phyloP scores from a whole-genome alignment of 2,888 invertebrate genomes.

The Parnassius smintheus region DNA sequence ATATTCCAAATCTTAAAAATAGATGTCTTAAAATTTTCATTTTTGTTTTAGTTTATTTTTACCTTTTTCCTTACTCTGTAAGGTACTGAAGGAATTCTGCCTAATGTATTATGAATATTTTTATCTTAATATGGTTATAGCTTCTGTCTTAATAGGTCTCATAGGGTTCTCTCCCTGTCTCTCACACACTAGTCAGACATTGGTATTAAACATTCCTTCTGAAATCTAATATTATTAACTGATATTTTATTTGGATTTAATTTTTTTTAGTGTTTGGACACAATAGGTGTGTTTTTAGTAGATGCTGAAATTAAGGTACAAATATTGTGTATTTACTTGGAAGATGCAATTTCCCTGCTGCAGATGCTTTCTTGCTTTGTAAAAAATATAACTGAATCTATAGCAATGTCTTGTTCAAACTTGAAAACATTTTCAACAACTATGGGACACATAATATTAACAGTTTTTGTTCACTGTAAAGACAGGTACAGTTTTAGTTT shows the following conservation, averaged over 20 bases:
- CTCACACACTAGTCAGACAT: too few species aligned
- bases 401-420: slow-evolving; percentile 45
- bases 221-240: too few species aligned
- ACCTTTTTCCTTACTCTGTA: too few species aligned
- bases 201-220: too few species aligned
- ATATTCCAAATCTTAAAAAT: too few species aligned
- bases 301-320: slow-evolving; percentile 37
- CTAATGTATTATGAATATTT: too few species aligned
- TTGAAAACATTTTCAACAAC: slow-evolving; percentile 53
- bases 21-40: too few species aligned
- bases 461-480: slow-evolving; percentile 73
- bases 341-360: slow-evolving; percentile 49
- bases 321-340: slow-evolving; percentile 46
- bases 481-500: slow-evolving; percentile 58
- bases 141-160: too few species aligned
- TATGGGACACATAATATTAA: slow-evolving; percentile 58
- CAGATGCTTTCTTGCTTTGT: slow-evolving; percentile 52
- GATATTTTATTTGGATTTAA: slow-evolving; percentile 8
- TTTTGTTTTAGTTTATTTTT: too few species aligned
- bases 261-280: slow-evolving; percentile 53
- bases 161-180: too few species aligned
- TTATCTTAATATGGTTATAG: too few species aligned
- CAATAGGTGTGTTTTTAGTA: slow-evolving; percentile 41
- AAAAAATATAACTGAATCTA: slow-evolving; percentile 49
- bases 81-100: too few species aligned